Percentiles rank a stretch among this genome's conserved stretches.
Conservation (phyloP, 2,113 vertebrate genomes). For the Pollachius pollachius region DNA sequence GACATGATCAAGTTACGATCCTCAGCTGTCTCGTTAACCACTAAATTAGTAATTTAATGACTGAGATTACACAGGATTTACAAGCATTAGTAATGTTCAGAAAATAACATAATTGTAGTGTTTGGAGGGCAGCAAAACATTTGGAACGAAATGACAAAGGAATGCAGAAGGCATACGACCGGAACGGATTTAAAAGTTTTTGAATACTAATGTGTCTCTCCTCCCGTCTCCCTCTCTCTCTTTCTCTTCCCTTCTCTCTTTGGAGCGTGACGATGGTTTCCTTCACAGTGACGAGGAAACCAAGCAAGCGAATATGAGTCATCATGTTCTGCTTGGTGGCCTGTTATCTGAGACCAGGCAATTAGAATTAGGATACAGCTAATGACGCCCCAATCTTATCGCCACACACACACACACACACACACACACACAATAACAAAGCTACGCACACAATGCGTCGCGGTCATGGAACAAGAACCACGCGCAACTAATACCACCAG, state of each 20-base stretch:
- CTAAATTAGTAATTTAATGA: too few relatives aligned
- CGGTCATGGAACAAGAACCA: too few relatives aligned
- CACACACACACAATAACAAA: neutral
- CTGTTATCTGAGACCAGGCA: slow-evolving; percentile 34
- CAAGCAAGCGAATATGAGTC: slow-evolving; percentile 17
- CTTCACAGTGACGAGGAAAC: slow-evolving; percentile 10
- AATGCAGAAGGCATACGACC: too few relatives aligned
- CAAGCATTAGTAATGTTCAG: too few relatives aligned
- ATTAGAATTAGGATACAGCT: slow-evolving; percentile 29
- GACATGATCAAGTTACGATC: too few relatives aligned
- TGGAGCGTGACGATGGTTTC: slow-evolving; percentile 18
- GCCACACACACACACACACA: neutral
- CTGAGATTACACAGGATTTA: too few relatives aligned
- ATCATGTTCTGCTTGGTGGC: slow-evolving; percentile 41
- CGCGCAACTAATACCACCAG: too few relatives aligned
- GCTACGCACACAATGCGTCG: neutral
- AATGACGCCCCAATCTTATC: slow-evolving; percentile 25
- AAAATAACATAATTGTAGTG: too few relatives aligned
- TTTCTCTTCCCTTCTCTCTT: slow-evolving; percentile 7
- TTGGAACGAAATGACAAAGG: too few relatives aligned
- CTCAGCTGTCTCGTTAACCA: too few relatives aligned
- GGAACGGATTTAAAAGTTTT: neutral
- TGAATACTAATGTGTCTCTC: neutral
- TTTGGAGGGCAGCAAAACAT: too few relatives aligned
- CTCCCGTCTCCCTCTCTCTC: neutral